phyloP scores from a whole-genome alignment of 2,797 vertebrate genomes.

The Mus caroli region DNA sequence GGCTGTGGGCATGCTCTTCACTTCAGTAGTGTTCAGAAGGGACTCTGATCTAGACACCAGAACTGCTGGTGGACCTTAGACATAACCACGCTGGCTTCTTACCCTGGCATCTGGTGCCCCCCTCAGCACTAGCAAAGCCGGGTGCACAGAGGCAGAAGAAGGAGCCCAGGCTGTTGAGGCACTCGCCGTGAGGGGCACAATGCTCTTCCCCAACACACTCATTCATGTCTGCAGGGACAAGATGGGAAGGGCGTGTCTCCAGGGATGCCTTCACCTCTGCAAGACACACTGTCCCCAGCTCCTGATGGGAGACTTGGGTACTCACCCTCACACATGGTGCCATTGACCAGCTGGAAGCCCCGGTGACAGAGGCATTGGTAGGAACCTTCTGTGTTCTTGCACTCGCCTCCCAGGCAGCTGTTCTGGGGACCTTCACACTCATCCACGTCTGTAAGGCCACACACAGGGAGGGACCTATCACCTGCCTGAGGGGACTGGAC shows the following conservation, averaged over 20 bases:
- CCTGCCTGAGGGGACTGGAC: neutral
- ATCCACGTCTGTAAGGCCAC: slow-evolving; percentile 91
- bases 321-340: slow-evolving; percentile 85
- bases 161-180: slow-evolving; percentile 93
- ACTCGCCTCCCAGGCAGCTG: slow-evolving; percentile 93
- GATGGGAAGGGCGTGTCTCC: neutral
- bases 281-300: neutral
- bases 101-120: slow-evolving; percentile 91
- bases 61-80: neutral
- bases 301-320: accelerated
- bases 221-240: slow-evolving; percentile 89
- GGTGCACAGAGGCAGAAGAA: slow-evolving; percentile 92
- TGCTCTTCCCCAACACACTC: slow-evolving; percentile 90
- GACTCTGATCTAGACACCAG: neutral
- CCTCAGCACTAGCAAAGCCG: slow-evolving; percentile 88
- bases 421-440: slow-evolving; percentile 93
- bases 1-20: neutral
- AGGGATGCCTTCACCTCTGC: neutral
- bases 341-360: slow-evolving; percentile 90
- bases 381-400: slow-evolving; percentile 92
- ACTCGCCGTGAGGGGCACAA: slow-evolving; percentile 91
- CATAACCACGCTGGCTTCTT: slow-evolving; percentile 63
- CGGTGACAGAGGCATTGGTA: slow-evolving; percentile 92
- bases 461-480: slow-evolving; percentile 21
- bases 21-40: neutral